Conservation (phyloP, 53 echinoderm and acorn worm species). For the Antedon mediterranea region DNA sequence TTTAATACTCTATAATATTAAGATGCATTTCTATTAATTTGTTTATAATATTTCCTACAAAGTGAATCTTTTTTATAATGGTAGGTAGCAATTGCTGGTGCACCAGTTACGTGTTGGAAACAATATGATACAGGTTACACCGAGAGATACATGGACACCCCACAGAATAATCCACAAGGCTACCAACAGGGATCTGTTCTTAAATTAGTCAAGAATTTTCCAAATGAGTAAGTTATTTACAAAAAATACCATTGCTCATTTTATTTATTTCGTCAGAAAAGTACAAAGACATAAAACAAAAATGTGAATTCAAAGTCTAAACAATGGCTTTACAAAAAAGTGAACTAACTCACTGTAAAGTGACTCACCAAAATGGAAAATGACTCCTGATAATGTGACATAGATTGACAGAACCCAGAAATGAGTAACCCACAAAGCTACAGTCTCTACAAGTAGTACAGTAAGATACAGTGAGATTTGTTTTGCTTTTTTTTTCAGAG, state of each 20-base stretch:
- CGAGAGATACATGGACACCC: conserved; percentile 95
- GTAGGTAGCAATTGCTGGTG: conserved; percentile 90
- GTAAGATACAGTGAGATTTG: too few species aligned
- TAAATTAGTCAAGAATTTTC: conserved; percentile 64
- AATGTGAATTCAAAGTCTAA: too few species aligned
- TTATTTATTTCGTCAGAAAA: neutral
- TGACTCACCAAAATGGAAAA: too few species aligned
- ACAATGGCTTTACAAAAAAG: too few species aligned
- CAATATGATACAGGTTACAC: conserved; percentile 99
- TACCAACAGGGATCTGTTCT: conserved; percentile 82
- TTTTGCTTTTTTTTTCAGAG: conserved; percentile 32
- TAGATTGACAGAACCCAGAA: too few species aligned
- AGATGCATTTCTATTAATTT: too few species aligned
- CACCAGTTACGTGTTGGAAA: conserved; percentile 95
- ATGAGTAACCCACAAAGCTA: too few species aligned
- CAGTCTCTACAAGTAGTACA: too few species aligned
- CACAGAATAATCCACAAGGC: conserved; percentile 82
- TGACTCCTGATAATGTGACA: too few species aligned
- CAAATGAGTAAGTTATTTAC: conserved; percentile 65
- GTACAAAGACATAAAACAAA: too few species aligned
- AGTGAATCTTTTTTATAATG: neutral
- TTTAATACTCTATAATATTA: neutral
- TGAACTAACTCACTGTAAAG: too few species aligned
- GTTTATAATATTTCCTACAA: too few species aligned
- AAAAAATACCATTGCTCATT: neutral